These are phyloP conservation scores for Sebastes trivittatus DNA, from an alignment of 2,797 vertebrate species.

Conservation along the genomic window DNA sequence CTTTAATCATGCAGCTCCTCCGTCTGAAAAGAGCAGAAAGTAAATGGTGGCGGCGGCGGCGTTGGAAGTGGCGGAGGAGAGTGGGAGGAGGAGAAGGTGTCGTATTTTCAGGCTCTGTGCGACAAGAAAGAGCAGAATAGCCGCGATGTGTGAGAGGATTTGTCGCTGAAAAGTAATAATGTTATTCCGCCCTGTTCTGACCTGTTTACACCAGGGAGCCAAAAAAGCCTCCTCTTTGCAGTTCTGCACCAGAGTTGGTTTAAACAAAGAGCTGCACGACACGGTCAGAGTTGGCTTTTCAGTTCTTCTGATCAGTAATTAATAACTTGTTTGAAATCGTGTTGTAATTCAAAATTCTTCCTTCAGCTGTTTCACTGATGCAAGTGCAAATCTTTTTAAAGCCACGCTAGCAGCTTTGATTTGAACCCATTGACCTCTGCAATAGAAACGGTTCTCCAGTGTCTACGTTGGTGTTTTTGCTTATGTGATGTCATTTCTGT, in stretches of 20 bases:
- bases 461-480: no score
- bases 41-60: slow-evolving; percentile 14
- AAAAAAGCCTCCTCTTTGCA: background rate
- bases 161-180: slow-evolving; percentile 24
- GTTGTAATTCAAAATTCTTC: background rate
- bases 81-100: slow-evolving; percentile 26
- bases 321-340: no score
- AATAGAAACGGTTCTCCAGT: no score
- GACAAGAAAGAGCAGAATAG: slow-evolving; percentile 17
- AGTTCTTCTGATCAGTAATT: background rate
- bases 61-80: slow-evolving; percentile 4
- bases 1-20: slow-evolving; percentile 8
- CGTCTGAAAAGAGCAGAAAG: slow-evolving; percentile 16
- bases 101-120: slow-evolving; percentile 9
- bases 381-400: background rate
- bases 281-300: background rate
- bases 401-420: background rate
- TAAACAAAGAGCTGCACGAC: background rate
- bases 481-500: no score
- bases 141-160: slow-evolving; percentile 5
- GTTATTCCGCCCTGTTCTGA: slow-evolving; percentile 27
- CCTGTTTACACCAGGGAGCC: slow-evolving; percentile 12
- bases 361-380: background rate
- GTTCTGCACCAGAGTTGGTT: background rate
- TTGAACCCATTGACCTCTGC: no score